Percentiles rank a stretch among this genome's conserved stretches.
phyloP scores from a whole-genome alignment of 2,888 invertebrate species.

The Trissolcus brochymenae region DNA sequence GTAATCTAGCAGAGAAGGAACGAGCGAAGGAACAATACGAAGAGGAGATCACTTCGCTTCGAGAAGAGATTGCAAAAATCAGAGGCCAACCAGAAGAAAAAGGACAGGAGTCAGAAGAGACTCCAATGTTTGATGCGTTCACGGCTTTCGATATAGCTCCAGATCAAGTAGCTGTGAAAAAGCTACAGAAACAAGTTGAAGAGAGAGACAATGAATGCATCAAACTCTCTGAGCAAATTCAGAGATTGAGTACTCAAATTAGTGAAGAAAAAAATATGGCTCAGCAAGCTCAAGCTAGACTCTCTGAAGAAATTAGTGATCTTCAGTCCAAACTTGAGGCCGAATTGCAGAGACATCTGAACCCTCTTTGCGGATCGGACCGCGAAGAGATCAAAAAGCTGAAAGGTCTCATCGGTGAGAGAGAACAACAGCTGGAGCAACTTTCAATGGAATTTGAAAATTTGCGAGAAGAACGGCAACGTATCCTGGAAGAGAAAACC shows the following conservation, averaged over 20 bases:
- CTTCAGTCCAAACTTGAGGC: slow-evolving; percentile 47
- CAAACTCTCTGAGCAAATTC: slow-evolving; percentile 47
- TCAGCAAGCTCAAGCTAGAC: slow-evolving; percentile 49
- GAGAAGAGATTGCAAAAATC: slow-evolving; percentile 14
- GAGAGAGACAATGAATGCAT: slow-evolving; percentile 61
- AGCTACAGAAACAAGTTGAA: slow-evolving; percentile 53
- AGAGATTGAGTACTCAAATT: slow-evolving; percentile 43
- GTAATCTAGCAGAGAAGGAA: slow-evolving; percentile 57
- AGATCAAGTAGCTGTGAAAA: slow-evolving; percentile 33
- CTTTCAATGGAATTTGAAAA: slow-evolving; percentile 38
- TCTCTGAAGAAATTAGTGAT: slow-evolving; percentile 49
- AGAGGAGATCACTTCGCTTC: slow-evolving; percentile 16
- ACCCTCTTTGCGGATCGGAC: slow-evolving; percentile 50
- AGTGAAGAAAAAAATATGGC: slow-evolving; percentile 46
- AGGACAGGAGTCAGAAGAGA: slow-evolving; percentile 20
- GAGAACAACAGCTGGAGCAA: slow-evolving; percentile 35
- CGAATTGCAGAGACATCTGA: slow-evolving; percentile 51
- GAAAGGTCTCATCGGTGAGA: slow-evolving; percentile 16
- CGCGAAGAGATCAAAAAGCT: slow-evolving; percentile 41
- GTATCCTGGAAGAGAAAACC: slow-evolving; percentile 26
- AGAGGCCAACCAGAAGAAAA: slow-evolving; percentile 5
- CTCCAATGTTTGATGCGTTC: slow-evolving; percentile 68
- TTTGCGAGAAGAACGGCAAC: slow-evolving; percentile 21
- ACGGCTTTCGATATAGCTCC: slow-evolving; percentile 64
- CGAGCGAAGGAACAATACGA: slow-evolving; percentile 21